Base-by-base conservation (phyloP, 2,797 vertebrate genomes). In the Pipistrellus nathusii region DNA sequence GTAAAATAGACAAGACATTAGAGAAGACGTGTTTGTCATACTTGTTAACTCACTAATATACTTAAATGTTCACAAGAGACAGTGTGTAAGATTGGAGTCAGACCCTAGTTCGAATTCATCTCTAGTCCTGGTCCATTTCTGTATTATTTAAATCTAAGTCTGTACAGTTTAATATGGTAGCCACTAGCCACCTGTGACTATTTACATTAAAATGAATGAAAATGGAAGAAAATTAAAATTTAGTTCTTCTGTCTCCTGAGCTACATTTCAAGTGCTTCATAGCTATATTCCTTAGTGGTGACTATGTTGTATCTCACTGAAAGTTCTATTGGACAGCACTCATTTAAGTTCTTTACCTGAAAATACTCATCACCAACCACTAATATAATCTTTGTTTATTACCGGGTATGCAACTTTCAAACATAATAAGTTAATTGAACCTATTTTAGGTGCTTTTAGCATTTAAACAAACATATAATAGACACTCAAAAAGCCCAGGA, bases 161-260 rank as follows among this genome's bases (percentile, higher is more conserved):
- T 95, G 13, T 53, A 12, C 30, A 82, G 27, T 66, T 14, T 78
- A 80, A 85, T 69, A 38, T 46, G 80, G 69, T 55, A 53, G 30
- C 20, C 41, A 72, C 35, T 62, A 62, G 25, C 12, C 25, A 62
- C 25, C 64, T 48, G 27, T 68, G 69, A 66, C 71, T 87, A 57
- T 76, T 94, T 78, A 89, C 62, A 46, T 81, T 94, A 66, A 84
- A 46, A 5, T 69, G 80, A 78, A 53, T 81, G 76, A 51, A 88
- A 88, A 81, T 23, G 72, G 20, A 85, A 77, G 48, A 85, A 64
- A 86, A 64, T 94, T 68, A 77, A 75, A 76, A 77, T 85, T 90
- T 17, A 85, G 21, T 92, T 94, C 12, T 85, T 77, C 51, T 88
- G 25, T 68, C 51, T 90, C 46, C 57, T 90, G 51, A 32, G 41